phyloP scores from a whole-genome alignment of 2,888 invertebrate species.

The Apoderus coryli region DNA sequence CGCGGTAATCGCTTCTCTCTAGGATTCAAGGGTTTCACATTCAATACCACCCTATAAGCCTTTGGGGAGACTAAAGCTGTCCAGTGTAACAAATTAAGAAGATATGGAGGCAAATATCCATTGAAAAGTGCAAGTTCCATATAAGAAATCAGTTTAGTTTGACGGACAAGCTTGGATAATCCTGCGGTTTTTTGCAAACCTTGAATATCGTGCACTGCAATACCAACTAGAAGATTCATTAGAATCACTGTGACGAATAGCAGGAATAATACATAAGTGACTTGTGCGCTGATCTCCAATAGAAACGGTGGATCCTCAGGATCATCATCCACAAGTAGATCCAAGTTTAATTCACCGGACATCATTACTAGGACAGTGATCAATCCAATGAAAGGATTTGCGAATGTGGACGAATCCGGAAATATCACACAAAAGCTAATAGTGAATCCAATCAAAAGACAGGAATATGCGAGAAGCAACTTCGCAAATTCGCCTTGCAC shows the following conservation, averaged over 20 bases:
- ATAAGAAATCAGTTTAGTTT: conserved; percentile 76
- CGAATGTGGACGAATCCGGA: conserved; percentile 66
- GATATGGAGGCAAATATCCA: conserved; percentile 60
- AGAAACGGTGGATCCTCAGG: conserved; percentile 62
- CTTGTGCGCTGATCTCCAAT: conserved; percentile 66
- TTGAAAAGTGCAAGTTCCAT: conserved; percentile 71
- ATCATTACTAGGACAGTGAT: conserved; percentile 80
- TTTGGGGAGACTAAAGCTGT: conserved; percentile 69
- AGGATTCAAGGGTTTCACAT: conserved; percentile 71
- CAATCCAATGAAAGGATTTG: conserved; percentile 71
- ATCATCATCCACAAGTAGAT: conserved; percentile 58
- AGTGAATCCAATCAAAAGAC: conserved; percentile 72
- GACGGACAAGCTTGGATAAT: conserved; percentile 65
- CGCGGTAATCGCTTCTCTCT: conserved; percentile 66
- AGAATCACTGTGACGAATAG: conserved; percentile 73
- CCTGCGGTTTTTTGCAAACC: conserved; percentile 76
- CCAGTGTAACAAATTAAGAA: conserved; percentile 59
- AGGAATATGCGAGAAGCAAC: conserved; percentile 71
- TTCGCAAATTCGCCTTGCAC: conserved; percentile 79
- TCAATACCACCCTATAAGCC: conserved; percentile 66
- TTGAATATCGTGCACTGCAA: conserved; percentile 78
- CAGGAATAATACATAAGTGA: conserved; percentile 66
- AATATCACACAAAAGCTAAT: conserved; percentile 82
- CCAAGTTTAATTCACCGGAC: conserved; percentile 73
- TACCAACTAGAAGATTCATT: conserved; percentile 76